Evolutionary conservation across 2,888 invertebrate species (phyloP), one percentile per base, ranked within the genome.

Genomic region (Saturnia japonica): DNA sequence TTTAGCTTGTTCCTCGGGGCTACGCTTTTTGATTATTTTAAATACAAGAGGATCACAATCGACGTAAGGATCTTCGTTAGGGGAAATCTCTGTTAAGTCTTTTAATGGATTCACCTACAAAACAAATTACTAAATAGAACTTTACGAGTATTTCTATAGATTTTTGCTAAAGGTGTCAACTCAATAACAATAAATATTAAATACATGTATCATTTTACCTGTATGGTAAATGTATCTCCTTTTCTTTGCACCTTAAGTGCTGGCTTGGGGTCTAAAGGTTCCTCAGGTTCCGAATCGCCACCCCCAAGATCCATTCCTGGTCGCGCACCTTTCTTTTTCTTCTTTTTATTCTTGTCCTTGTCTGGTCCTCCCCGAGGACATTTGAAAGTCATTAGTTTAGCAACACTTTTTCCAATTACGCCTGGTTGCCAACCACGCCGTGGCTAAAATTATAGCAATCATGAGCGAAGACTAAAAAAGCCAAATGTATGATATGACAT

Each of bases 1-100:
- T 76, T 95, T 95, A 14, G 95, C 89, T 68, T 94, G 93, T 68
- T 94, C 93, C 71, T 94, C 89, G 19, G 94, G 91, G 62, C 94
- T 94, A 54, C 95, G 93, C 78, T 95, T 95, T 80, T 96, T 95
- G 0, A 95, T 93, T 40, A 96, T 96, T 83, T 95, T 95, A 78
- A 96, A 96, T 71, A 96, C 93, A 85, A 96, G 91, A 0, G 96
- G 96, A 73, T 96, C 95, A 81, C 96, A 96, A 70, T 96, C 95
- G 60, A 95, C 95, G 78, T 96, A 96, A 0, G 96, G 96, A 82
- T 96, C 95, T 77, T 96, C 96, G 74, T 95, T 95, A 0, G 94
- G 91, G 22, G 87, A 88, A 62, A 96, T 87, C 34, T 93, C 92
- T 0, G 92, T 90, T 0, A 95, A 88, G 77, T 96, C 95, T 85